Base-by-base conservation (phyloP, 2,888 invertebrate genomes). In the Calliphora vomitoria region DNA sequence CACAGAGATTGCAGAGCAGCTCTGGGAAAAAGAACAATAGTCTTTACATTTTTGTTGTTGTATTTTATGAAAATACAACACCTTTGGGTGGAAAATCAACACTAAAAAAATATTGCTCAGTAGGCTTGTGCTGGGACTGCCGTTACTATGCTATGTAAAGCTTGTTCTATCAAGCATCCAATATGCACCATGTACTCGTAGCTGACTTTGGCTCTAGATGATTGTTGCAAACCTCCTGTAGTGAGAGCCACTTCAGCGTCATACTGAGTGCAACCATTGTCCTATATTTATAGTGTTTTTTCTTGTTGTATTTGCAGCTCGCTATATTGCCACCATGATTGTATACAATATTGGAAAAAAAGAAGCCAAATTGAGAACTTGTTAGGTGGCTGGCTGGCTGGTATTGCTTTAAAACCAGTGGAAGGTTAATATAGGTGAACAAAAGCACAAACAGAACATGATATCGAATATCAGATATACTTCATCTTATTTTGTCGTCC, bases 191-290 rank as follows among this genome's bases (percentile, higher is more conserved):
- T 50, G 18, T 15, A 62, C 25, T 76, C 68, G 71, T 62, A 60
- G 68, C 62, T 81, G 64, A 50, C 79, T 74, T 41, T 41, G 20
- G 38, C 41, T 68, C 60, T 66, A 44, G 81, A 53, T 81, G 82
- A 81, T 83, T 83, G 86, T 66, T 82, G 82, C 83, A 81, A 83
- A 81, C 72, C 75, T 72, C 86, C 85, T 58, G 76, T 44, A 74
- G 82, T 72, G 87, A 85, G 86, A 88, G 89, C 82, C 89, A 88
- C 89, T 89, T 89, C 71, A 82, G 82, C 86, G 76, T 35, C 83
- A 85, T 38, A 79, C 74, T 71, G 82, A 86, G 87, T 81, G 80
- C 81, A 87, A 72, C 82, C 84, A 88, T 87, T 88, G 89, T 88
- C 86, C 87, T 66, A 89, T 15, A 82, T 76, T 76, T 3, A 35